Evolutionary conservation across 2,113 vertebrate species (phyloP), one percentile per base, ranked within the genome.

Genomic region (Sylvilagus bachmani): DNA sequence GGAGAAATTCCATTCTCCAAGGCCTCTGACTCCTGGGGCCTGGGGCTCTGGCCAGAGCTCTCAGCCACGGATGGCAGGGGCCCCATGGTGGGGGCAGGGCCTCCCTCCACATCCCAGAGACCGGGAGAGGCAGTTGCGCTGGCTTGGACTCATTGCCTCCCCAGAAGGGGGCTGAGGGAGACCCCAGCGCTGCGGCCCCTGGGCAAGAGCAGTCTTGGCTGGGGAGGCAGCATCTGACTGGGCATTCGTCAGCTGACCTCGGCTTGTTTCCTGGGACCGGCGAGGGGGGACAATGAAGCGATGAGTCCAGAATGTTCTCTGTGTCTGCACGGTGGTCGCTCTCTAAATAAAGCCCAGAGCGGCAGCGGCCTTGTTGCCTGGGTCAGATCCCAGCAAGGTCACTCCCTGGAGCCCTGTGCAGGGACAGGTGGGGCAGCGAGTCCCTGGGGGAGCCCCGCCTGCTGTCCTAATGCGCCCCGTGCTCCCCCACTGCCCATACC

Each of bases 311-410:
- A 0, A 1, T 10, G 58, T 33, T 61, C 85, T 67, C 79, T 22
- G 24, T 84, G 71, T 55, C 71, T 19, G 31, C 13, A 49, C 67
- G 10, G 33, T 27, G 89, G 71, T 13, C 66, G 7, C 2, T 29
- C 17, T 64, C 93, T 96, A 64, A 83, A 70, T 69, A 53, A 86
- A 93, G 64, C 91, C 19, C 75, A 51, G 25, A 80, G 61, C 70
- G 11, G 75, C 29, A 36, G 71, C 0, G 25, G 27, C 13, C 0
- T 1, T 22, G 44, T 77, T 74, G 2, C 9, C 1, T 1, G 2
- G 4, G 31, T n/a, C 66, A 89, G 81, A 84, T 24, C 62, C 58
- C 10, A 7, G 25, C 25, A 0, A 38, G 53, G 10, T 58, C n/a
- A 13, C 38, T 38, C 36, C 62, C 33, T 64, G 1, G 14, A 83